These are phyloP conservation scores for Rhea americana DNA, from an alignment of 2,113 vertebrate species.

Conservation along the genomic window DNA sequence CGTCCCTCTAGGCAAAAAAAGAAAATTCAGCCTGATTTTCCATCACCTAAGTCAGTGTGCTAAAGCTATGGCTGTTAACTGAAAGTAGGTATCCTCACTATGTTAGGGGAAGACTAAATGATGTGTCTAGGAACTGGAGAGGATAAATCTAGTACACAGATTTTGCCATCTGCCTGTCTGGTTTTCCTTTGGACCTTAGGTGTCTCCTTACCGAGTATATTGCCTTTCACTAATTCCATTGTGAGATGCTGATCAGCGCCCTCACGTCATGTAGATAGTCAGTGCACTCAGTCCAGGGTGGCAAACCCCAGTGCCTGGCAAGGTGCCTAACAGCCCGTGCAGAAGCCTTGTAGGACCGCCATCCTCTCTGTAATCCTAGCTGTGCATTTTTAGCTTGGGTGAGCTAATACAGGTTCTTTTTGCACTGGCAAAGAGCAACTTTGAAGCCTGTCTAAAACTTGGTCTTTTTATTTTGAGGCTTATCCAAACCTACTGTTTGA, in stretches of 20 bases:
- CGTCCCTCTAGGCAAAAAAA: conserved; percentile 7
- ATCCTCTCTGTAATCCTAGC: not conserved
- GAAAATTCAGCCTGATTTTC: not conserved
- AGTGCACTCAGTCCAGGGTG: not conserved
- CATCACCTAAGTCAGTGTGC: not conserved
- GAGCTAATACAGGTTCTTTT: not conserved
- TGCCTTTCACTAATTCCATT: not conserved
- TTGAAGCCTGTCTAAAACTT: not conserved
- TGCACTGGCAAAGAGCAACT: not conserved
- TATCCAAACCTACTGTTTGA: not conserved
- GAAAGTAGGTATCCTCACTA: not conserved
- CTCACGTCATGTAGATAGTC: accelerated
- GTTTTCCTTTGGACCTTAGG: not conserved
- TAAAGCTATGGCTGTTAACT: not conserved
- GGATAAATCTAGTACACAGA: not conserved
- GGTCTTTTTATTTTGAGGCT: not conserved
- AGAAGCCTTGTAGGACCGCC: not conserved
- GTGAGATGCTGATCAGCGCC: not conserved
- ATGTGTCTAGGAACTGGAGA: not conserved
- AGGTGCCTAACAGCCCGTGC: not conserved
- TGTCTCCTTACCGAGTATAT: not conserved
- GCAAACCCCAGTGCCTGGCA: not conserved
- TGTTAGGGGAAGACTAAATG: not conserved
- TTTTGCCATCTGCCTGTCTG: not conserved
- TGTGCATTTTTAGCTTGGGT: not conserved